Base-by-base conservation (phyloP, 2,113 vertebrate genomes). In the Heterochromis multidens region DNA sequence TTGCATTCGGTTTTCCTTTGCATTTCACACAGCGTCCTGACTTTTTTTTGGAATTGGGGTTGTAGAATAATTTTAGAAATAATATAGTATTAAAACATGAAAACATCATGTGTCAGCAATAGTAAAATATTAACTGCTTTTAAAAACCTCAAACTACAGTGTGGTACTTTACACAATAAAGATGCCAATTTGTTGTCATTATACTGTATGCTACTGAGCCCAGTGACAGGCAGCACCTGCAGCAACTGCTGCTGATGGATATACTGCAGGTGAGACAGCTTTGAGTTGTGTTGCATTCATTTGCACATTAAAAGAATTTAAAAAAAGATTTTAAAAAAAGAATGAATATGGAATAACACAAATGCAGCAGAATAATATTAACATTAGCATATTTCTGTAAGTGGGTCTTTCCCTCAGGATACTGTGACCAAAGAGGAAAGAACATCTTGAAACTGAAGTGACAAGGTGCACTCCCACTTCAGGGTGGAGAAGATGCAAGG, bases 241-340 rank as follows among this genome's bases (percentile, higher is more conserved):
- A 52, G n/a, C 17, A 13, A 7, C 49, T 21, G 2, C 27, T n/a
- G 43, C 61, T 90, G 40, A 82, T 6, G 43, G 27, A 25, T 46
- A 31, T 14, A 7, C 31, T 54, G 65, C 25, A 92, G 87, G 65
- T 90, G 83, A 61, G 57, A 43, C 77, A 16, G 40, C 49, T 82
- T 58, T 86, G 52, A 54, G 79, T 65, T 7, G 29, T 57, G 79
- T 63, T 84, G 65, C 76, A 33, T 88, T 91, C 70, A 92, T 92
- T 91, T 91, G 70, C 89, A 92, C 89, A 83, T 91, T 82, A 93
- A 93, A 91, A 79, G 60, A 81, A 79, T 74, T 35, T 49, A 35
- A 61, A 27, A 29, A 74, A 88, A 46, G 13, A 49, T 52, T 31
- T 72, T 21, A 1, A 46, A 78, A 76, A 86, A 84, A 63, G 57